These are phyloP conservation scores for Aphelinus atriplicis DNA, from an alignment of 1,140 invertebrate species.

Conservation along the genomic window DNA sequence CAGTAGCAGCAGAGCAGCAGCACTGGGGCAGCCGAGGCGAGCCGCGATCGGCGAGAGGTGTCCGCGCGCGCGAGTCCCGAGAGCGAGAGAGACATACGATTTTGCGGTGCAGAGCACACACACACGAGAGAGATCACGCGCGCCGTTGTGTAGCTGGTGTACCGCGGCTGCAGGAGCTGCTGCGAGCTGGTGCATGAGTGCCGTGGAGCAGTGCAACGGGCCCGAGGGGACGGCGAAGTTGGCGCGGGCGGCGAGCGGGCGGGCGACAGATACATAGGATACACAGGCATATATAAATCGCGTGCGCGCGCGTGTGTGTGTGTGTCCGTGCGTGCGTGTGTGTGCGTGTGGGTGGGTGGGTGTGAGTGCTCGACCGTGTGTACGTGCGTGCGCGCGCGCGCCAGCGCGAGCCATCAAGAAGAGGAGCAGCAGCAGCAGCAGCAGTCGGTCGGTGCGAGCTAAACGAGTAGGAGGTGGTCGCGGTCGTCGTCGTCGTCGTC, in stretches of 20 bases:
- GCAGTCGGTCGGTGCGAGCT: not conserved
- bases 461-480: not conserved
- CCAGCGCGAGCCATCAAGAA: not conserved
- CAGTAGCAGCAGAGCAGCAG: too few relatives aligned
- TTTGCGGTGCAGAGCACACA: too few relatives aligned
- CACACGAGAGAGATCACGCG: too few relatives aligned
- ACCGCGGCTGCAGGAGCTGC: not conserved
- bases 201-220: not conserved
- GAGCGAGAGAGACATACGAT: too few relatives aligned
- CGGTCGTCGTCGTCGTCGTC: not conserved
- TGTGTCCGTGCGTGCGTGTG: too few relatives aligned
- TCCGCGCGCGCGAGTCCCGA: too few relatives aligned
- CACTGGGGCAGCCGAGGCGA: too few relatives aligned
- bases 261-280: not conserved
- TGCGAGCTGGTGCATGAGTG: not conserved
- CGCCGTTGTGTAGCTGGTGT: not conserved
- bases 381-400: not conserved
- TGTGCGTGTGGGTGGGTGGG: too few relatives aligned
- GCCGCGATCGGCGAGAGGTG: too few relatives aligned
- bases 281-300: not conserved
- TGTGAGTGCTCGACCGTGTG: not conserved
- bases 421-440: not conserved
- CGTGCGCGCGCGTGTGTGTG: not conserved
- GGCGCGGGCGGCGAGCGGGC: not conserved
- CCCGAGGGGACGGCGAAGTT: not conserved